Conservation (phyloP, 92 coral and sea anemone genomes). For the Isaurus tuberculatus region DNA sequence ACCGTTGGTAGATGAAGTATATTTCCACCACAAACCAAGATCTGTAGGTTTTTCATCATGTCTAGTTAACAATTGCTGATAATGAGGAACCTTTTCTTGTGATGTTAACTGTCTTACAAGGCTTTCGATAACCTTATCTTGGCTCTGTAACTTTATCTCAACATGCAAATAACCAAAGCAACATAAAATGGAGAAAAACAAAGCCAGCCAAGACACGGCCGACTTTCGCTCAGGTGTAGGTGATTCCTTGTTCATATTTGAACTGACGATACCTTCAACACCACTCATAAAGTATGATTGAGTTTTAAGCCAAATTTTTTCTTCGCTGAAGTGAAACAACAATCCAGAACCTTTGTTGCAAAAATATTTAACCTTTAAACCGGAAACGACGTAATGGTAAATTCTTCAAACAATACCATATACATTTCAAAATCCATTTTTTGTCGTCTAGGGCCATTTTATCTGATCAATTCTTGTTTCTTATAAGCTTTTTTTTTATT, state of each 20-base stretch:
- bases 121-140: not conserved
- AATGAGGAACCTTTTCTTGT: not conserved
- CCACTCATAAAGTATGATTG: not conserved
- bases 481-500: no score
- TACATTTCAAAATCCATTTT: no score
- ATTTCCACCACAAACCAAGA: not conserved
- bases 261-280: not conserved
- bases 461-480: no score
- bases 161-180: constrained; percentile 5
- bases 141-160: constrained; percentile 18
- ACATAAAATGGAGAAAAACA: constrained; percentile 5
- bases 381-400: no score
- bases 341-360: no score
- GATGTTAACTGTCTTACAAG: not conserved
- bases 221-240: not conserved
- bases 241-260: not conserved
- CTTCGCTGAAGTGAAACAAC: no score
- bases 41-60: not conserved
- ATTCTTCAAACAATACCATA: no score
- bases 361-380: no score
- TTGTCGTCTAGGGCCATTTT: no score
- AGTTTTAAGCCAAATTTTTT: not conserved
- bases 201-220: not conserved
- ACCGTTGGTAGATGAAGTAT: not conserved
- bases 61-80: not conserved